Base-by-base conservation (phyloP, 2,113 vertebrate species). In the Hippocampus abdominalis region DNA sequence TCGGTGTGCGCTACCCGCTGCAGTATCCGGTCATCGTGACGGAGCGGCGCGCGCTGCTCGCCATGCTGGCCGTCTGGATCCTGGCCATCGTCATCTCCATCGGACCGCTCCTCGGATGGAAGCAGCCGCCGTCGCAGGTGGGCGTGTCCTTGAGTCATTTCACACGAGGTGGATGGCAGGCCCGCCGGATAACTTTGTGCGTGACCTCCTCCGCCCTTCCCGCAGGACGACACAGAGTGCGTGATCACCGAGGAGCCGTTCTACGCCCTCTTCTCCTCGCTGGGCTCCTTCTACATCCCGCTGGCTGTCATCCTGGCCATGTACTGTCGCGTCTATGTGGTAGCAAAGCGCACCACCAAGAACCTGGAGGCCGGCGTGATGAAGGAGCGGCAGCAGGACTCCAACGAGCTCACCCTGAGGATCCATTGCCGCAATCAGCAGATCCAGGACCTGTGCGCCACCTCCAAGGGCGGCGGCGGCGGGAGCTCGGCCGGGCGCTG, bases 311-410 rank as follows among this genome's bases (percentile, higher is more conserved):
- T 87, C 78, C 79, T 89, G 4, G 74, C 73, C 71, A 89, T 89
- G 87, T 89, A 89, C 71, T 87, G 71, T 64, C 84, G 84, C 0
- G 86, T 89, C 64, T 89, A 89, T 54, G 27, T 89, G 2, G 88
- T 89, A 53, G 88, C 88, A 68, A 86, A 88, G 10, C 86, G 86
- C 66, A 89, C 88, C 76, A 89, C 88, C 42, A 81, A 70, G 68
- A 89, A 88, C 81, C 84, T 89, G 76, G 83, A 88, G 80, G 86
- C 88, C 23, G 88, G 88, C 62, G 27, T 89, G 71, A 85, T 89
- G 88, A 84, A 48, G 65, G 86, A 88, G 75, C 80, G 77, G 0
- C 63, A 63, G 57, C 49, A 82, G 61, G 75, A 85, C 73, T 85
- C 85, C 81, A 81, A 73, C n/a, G 86, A 87, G 75, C 78, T 89